Base-by-base conservation (phyloP, 2,797 vertebrate genomes). In the Arnoldichthys spilopterus region DNA sequence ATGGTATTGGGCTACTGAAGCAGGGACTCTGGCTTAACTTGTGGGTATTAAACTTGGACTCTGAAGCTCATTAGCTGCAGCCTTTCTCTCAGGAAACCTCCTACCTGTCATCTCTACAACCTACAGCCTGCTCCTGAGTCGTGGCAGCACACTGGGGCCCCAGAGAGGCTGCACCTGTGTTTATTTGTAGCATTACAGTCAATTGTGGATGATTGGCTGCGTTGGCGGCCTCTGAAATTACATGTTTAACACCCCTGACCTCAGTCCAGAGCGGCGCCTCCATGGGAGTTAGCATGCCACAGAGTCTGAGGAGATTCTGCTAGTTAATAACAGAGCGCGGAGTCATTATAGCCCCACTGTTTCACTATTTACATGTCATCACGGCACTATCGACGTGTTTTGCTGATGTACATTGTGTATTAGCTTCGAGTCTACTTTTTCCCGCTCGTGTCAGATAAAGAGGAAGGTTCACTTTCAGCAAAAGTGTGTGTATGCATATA, bases 161-260 rank as follows among this genome's bases (percentile, higher is more conserved):
- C 75, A 53, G 77, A 77, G 37, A 86, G 86, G 85, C 79, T 58
- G 51, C 91, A 91, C 90, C 90, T 92, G 90, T 92, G 92, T 92
- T 92, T 94, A 88, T 92, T 86, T 88, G 80, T 71, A 51, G 63
- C 2, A 76, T 82, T 76, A 66, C 84, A 69, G 89, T 86, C 89
- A 91, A 89, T 84, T 85, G 72, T 61, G 73, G 85, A 83, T 85
- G 89, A 91, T 86, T 87, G 88, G 86, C 84, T 82, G 86, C 85
- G 87, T 85, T 82, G 86, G 85, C 77, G 61, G 79, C 66, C 64
- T 82, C 80, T 86, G 78, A 87, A 92, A 91, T 91, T 83, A 88
- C 84, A 90, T 30, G 76, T 79, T 83, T 89, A 87, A 89, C 87
- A 84, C 88, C 83, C 79, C 12, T 77, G 76, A 70, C 62, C 75